phyloP scores from a whole-genome alignment of 1,140 invertebrate genomes.

The Megalopta genalis region DNA sequence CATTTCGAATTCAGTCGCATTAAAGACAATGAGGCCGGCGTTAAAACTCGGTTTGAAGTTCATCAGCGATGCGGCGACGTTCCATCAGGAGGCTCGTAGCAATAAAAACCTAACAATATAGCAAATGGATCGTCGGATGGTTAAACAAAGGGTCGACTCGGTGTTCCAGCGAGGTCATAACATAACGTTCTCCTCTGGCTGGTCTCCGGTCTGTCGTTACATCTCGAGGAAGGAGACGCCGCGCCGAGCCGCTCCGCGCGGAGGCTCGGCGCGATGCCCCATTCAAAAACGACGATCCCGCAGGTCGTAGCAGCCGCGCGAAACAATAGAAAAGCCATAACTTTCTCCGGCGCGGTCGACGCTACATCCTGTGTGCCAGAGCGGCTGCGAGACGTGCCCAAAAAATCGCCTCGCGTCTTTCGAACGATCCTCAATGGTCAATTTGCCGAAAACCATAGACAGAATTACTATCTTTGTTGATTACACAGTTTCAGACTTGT shows the following conservation, averaged over 20 bases:
- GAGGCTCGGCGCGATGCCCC: constrained; percentile 16
- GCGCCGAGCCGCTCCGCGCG: background rate
- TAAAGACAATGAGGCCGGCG: too few relatives aligned
- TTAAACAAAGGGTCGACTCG: background rate
- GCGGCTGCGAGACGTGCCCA: constrained; percentile 46
- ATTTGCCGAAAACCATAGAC: too few relatives aligned
- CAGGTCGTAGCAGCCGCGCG: constrained; percentile 64
- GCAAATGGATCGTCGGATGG: background rate
- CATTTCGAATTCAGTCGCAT: too few relatives aligned
- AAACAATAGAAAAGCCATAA: constrained; percentile 78
- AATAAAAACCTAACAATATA: background rate
- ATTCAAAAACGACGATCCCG: constrained; percentile 50
- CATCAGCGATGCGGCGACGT: background rate
- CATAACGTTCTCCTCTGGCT: constrained; percentile 1
- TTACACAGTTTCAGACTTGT: too few relatives aligned
- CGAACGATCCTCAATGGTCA: background rate
- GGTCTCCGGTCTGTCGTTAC: constrained; percentile 5
- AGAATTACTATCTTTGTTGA: too few relatives aligned
- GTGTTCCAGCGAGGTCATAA: background rate
- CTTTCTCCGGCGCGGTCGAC: constrained; percentile 69
- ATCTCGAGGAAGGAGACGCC: constrained; percentile 10
- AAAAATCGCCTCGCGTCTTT: constrained; percentile 35
- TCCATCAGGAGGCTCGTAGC: background rate
- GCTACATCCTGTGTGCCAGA: constrained; percentile 60
- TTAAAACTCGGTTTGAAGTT: background rate